Evolutionary conservation across 2,113 vertebrate genomes (phyloP), one percentile per base, ranked within the genome.

Genomic region (Aegotheles bennettii): DNA sequence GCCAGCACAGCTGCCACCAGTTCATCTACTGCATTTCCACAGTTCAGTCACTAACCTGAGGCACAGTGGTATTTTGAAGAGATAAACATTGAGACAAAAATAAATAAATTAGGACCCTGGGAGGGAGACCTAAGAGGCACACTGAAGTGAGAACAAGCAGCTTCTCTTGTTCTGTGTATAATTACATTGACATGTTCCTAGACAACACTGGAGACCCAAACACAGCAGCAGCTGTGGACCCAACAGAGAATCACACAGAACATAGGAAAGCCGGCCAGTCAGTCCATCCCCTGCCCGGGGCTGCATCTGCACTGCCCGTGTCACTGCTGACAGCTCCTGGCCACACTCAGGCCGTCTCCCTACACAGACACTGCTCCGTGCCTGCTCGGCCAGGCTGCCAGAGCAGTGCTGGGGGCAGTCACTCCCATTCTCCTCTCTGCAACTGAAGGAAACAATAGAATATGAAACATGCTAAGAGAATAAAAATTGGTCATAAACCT

Each of bases 141-240:
- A 48, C 7, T 60, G 84, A 80, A 90, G 87, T 65, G 95, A 85
- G 89, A 96, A 91, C 54, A 77, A 79, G 75, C 9, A 0, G 3
- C 36, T 92, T 90, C 75, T 88, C 63, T 61, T 15, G 8, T 69
- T 68, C 38, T 77, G 54, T n/a, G 63, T 65, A 7, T 94, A 92
- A 95, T 96, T 90, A 67, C 82, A 91, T 88, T 94, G 95, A 94
- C 87, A 6, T 21, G 45, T 93, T 96, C 93, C 91, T 90, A 89
- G 93, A 94, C 84, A 57, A 6, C 1, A 1, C 84, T 85, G 68
- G 67, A 93, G 68, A 94, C 47, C 50, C 63, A 59, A 91, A 76
- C 42, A 19, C 63, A 63, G 71, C 87, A 90, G 87, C 92, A 94
- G 93, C 94, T 93, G 87, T 28, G 78, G 94, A 80, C 68, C 67